These are phyloP conservation scores for Xestoiulus laeticollis DNA, from an alignment of 2,888 invertebrate species.

Conservation along the genomic window DNA sequence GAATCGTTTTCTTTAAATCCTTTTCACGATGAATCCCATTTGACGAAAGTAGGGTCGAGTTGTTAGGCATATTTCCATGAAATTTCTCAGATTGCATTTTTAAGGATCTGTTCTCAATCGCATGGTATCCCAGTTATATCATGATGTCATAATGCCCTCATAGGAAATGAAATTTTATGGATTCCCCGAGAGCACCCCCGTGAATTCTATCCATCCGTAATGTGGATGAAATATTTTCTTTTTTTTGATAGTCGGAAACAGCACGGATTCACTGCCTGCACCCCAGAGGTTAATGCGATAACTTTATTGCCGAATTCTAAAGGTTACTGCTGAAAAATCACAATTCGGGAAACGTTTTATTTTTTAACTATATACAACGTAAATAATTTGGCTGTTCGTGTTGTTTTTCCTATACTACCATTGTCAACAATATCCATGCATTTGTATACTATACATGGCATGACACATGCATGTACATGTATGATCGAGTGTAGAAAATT, in stretches of 20 bases:
- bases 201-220: not conserved
- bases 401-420: not conserved
- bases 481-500: no score
- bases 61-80: not conserved
- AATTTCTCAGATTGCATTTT: not conserved
- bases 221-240: not conserved
- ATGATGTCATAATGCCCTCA: not conserved
- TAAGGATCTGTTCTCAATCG: not conserved
- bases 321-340: not conserved
- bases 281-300: not conserved
- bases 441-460: no score
- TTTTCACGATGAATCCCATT: not conserved
- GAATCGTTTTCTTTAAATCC: not conserved
- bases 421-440: no score
- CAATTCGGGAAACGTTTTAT: not conserved
- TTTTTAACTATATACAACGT: not conserved
- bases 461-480: no score
- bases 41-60: not conserved
- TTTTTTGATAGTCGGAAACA: not conserved
- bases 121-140: not conserved
- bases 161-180: slow-evolving; percentile 19
- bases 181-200: slow-evolving; percentile 4
- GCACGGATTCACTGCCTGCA: not conserved
- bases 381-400: not conserved
- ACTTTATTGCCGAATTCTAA: not conserved